Evolutionary conservation across 1,140 invertebrate genomes (phyloP), one percentile per base, ranked within the genome.

Genomic region (Cotesia typhae): DNA sequence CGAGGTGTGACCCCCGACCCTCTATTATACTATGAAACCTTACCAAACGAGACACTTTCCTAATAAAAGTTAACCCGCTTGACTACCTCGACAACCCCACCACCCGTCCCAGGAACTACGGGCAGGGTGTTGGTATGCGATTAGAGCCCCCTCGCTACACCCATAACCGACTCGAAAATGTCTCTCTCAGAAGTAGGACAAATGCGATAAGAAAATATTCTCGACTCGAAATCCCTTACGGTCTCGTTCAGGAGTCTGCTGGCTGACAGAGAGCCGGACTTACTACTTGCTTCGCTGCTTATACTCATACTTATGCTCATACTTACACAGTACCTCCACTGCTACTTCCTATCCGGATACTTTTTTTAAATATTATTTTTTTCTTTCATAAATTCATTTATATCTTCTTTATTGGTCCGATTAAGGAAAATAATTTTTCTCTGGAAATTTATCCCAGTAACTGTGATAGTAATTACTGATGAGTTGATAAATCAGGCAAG

Each of bases 41-140:
- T 77, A 78, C 77, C 75, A 80, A 83, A 84, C 80, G 81, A 82
- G 81, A 82, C 77, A 77, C 55, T 80, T 79, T 77, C 76, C 76
- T 80, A 80, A 80, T 80, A 79, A 82, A 83, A 81, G 75, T 81
- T 79, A 70, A 72, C 47, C 57, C 53, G 60, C 73, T n/a, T 55
- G 14, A 60, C 59, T 36, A 20, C 20, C 5, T 28, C 20, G 9
- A 17, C 59, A 60, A 9, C 20, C 7, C 28, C 59, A 20, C 20
- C 20, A 10, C 59, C 12, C 20, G n/a, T 57, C 53, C 36, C 41
- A 7, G 4, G n/a, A 14, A 6, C 28, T n/a, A n/a, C 4, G 41
- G 10, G 41, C 41, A 35, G 47, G 20, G 37, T 65, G 68, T 71
- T 67, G 66, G 57, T 47, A 10, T n/a, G 63, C 35, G 64, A 47